These are phyloP conservation scores for Semotilus atromaculatus DNA, from an alignment of 2,797 vertebrate genomes.

Conservation along the genomic window DNA sequence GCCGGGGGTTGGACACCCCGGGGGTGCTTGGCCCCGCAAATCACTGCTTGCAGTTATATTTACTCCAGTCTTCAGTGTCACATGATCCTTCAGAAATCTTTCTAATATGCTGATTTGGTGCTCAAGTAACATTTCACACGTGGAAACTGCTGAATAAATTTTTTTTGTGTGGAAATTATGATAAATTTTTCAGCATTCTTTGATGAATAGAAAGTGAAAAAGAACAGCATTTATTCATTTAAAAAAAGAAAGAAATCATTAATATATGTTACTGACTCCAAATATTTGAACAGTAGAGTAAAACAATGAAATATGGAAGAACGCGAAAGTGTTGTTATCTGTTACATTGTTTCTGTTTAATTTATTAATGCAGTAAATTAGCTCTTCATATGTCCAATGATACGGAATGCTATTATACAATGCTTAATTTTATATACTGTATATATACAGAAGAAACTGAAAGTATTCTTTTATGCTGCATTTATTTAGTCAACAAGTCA, in stretches of 20 bases:
- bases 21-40: too few relatives aligned
- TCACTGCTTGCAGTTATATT: too few relatives aligned
- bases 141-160: not conserved
- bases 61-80: not conserved
- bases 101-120: not conserved
- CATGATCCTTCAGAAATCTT: not conserved
- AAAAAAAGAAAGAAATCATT: too few relatives aligned
- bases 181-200: not conserved
- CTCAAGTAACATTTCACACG: not conserved
- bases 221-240: not conserved
- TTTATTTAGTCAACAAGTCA: conserved; percentile 34
- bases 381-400: not conserved
- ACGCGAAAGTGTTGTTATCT: not conserved
- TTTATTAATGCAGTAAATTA: not conserved
- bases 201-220: not conserved
- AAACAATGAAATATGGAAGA: not conserved
- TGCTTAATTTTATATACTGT: not conserved
- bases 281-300: not conserved
- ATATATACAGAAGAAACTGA: not conserved
- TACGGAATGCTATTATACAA: not conserved
- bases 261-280: not conserved
- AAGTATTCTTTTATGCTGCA: conserved; percentile 4
- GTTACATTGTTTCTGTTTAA: not conserved
- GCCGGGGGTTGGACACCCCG: too few relatives aligned
- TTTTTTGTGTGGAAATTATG: not conserved